phyloP scores from a whole-genome alignment of 2,797 vertebrate species.

The Silurus aristotelis region DNA sequence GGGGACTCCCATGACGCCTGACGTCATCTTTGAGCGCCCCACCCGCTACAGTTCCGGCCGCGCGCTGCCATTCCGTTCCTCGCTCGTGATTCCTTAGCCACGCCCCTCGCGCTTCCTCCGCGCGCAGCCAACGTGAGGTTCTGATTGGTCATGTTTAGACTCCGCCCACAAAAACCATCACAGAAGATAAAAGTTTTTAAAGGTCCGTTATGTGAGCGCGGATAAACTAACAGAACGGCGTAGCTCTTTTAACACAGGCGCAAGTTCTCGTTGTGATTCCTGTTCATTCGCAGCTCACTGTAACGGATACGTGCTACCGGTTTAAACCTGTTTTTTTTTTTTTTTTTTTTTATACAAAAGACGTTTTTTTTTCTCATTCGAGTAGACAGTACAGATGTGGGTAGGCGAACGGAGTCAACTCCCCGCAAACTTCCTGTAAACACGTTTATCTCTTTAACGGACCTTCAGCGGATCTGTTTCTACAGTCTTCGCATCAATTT shows the following conservation, averaged over 20 bases:
- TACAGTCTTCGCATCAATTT: not conserved
- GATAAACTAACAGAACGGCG: not conserved
- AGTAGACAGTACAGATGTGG: not conserved
- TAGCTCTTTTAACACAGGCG: not conserved
- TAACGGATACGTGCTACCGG: not conserved
- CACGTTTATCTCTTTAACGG: not conserved
- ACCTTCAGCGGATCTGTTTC: too few relatives aligned
- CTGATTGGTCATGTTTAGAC: not conserved
- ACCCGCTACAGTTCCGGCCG: not conserved
- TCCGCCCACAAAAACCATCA: not conserved
- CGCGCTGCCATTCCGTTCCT: not conserved
- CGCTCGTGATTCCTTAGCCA: slow-evolving; percentile 10
- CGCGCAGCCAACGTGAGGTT: not conserved
- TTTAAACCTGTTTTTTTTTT: not conserved
- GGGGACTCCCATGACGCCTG: not conserved
- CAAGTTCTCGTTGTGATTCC: too few relatives aligned
- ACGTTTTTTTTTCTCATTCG: not conserved
- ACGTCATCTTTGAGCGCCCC: not conserved
- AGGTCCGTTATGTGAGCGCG: slow-evolving; percentile 23
- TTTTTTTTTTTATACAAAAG: not conserved
- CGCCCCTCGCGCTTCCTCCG: not conserved
- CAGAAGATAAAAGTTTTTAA: slow-evolving; percentile 8
- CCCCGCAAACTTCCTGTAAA: not conserved
- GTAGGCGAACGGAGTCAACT: not conserved
- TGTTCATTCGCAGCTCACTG: not conserved